phyloP scores from a whole-genome alignment of 2,113 vertebrate genomes.

The Isichthys henryi region DNA sequence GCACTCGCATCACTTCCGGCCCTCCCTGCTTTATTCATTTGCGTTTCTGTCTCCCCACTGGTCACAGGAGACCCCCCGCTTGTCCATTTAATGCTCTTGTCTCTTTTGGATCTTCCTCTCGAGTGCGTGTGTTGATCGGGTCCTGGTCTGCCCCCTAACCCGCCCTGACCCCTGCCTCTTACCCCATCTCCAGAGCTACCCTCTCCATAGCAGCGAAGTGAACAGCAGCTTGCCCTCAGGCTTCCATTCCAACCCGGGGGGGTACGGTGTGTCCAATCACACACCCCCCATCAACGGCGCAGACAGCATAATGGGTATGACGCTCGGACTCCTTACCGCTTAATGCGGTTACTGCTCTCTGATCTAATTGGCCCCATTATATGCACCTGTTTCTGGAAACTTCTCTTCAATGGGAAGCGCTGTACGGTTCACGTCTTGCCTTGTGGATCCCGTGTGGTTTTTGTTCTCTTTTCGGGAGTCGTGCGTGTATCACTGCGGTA shows the following conservation, averaged over 20 bases:
- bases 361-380: background rate
- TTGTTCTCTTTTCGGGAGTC: background rate
- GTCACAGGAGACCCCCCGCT: background rate
- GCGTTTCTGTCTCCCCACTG: background rate
- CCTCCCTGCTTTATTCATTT: background rate
- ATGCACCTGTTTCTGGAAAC: conserved; percentile 9
- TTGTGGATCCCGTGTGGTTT: background rate
- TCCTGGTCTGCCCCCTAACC: conserved; percentile 24
- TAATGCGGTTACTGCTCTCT: background rate
- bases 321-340: background rate
- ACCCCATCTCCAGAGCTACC: conserved; percentile 71
- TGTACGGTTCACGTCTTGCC: background rate
- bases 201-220: conserved; percentile 82
- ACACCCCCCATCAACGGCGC: conserved; percentile 77
- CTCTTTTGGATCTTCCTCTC: background rate
- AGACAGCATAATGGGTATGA: conserved; percentile 79
- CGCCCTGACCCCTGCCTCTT: conserved; percentile 42
- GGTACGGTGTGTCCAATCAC: conserved; percentile 73
- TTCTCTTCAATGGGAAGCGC: background rate
- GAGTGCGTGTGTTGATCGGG: background rate
- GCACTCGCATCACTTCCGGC: background rate
- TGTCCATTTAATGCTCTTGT: background rate
- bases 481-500: background rate
- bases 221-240: conserved; percentile 65
- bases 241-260: conserved; percentile 72